A percentile compares a stretch with the other conserved stretches of the same genome.
These are phyloP conservation scores for Quadroppia sp. DNA, from an alignment of 2,888 invertebrate species.

Conservation along the genomic window DNA sequence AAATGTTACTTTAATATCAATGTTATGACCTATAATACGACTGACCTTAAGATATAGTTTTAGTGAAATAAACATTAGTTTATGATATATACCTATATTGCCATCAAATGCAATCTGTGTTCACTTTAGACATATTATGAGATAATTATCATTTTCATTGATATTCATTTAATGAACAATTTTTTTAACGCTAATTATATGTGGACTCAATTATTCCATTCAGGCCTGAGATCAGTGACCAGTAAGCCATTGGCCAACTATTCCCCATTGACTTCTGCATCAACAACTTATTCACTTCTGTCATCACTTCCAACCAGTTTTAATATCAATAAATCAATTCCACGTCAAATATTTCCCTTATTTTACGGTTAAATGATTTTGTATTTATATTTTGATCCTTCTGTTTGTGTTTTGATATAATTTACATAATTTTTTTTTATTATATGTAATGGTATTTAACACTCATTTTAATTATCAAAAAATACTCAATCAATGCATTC, in stretches of 20 bases:
- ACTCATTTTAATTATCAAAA: no score
- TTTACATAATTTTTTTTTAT: not conserved
- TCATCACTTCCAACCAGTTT: slow-evolving; percentile 6
- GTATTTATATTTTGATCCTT: not conserved
- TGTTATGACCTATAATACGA: not conserved
- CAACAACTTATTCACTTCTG: not conserved
- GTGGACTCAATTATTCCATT: not conserved
- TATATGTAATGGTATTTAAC: not conserved
- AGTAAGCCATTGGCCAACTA: slow-evolving; percentile 19
- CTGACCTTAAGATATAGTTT: not conserved
- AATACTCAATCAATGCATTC: no score
- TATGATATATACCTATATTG: not conserved
- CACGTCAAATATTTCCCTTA: slow-evolving; percentile 21
- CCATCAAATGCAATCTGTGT: not conserved
- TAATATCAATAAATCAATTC: slow-evolving; percentile 16
- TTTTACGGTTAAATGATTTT: slow-evolving; percentile 22
- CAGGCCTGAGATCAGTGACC: slow-evolving; percentile 16
- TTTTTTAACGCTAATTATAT: not conserved
- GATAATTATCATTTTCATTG: not conserved
- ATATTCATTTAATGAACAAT: not conserved
- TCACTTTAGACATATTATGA: not conserved
- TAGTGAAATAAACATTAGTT: not conserved
- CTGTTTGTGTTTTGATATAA: not conserved
- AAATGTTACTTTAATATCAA: not conserved
- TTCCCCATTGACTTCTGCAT: not conserved